Evolutionary conservation across 1,140 invertebrate genomes (phyloP).

Genomic region (Drosophila parvula): DNA sequence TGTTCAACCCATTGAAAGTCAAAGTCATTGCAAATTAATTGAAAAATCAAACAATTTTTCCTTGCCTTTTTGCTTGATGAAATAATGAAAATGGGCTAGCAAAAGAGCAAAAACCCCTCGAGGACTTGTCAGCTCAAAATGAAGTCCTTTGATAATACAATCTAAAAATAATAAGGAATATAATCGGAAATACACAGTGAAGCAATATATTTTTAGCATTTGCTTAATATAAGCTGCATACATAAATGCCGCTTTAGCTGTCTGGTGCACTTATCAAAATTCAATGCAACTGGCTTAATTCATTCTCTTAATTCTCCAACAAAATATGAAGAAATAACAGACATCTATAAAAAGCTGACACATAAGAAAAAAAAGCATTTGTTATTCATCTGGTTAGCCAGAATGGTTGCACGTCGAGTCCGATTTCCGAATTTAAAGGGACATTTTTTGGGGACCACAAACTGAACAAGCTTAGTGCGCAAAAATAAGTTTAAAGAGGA

Average conservation of each 20-base stretch:
- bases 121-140: neutral
- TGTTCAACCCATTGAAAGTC: conserved; percentile 38
- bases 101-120: neutral
- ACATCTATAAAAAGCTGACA: neutral
- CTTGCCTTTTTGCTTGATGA: conserved; percentile 3
- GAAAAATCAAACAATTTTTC: conserved; percentile 34
- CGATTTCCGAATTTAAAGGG: neutral
- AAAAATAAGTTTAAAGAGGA: conserved; percentile 18
- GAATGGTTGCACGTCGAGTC: too few species aligned
- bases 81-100: neutral
- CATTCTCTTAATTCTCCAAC: neutral
- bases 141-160: conserved; percentile 36
- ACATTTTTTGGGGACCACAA: neutral
- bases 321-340: neutral
- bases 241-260: neutral
- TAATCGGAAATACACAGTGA: neutral
- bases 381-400: neutral
- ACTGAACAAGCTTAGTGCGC: neutral
- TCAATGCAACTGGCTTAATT: neutral
- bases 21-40: conserved; percentile 52
- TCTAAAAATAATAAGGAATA: conserved; percentile 33
- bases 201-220: neutral
- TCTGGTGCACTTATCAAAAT: neutral
- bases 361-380: neutral
- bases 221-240: neutral